These are phyloP conservation scores for Aphis gossypii DNA, from an alignment of 1,140 invertebrate species.

Conservation along the genomic window DNA sequence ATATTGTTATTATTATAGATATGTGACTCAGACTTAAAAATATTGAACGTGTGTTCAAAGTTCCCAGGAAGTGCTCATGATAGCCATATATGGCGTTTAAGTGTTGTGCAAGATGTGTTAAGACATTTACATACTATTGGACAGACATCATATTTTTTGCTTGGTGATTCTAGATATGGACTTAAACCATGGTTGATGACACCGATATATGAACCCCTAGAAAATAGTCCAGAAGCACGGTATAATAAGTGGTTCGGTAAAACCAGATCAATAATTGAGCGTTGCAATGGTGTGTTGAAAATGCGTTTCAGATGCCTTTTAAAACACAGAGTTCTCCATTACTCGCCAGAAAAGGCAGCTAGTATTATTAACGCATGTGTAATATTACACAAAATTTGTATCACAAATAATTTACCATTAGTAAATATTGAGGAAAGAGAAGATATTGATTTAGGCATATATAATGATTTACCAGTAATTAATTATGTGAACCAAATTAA, in stretches of 20 bases:
- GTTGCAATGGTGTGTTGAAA: too few species aligned
- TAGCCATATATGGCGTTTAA: not conserved
- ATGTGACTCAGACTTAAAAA: not conserved
- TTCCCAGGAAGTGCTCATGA: not conserved
- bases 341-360: too few species aligned
- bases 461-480: too few species aligned
- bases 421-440: too few species aligned
- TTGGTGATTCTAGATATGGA: not conserved
- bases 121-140: not conserved
- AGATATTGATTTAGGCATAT: too few species aligned
- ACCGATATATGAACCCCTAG: not conserved
- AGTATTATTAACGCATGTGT: too few species aligned
- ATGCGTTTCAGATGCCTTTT: too few species aligned
- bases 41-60: not conserved
- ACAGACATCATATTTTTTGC: not conserved
- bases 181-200: constrained; percentile 11
- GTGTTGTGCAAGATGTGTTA: not conserved
- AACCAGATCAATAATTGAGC: not conserved
- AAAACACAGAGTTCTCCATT: too few species aligned
- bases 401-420: too few species aligned
- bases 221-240: not conserved
- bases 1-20: not conserved
- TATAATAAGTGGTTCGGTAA: constrained; percentile 20
- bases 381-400: too few species aligned
- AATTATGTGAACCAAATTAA: too few species aligned